Evolutionary conservation across 2,797 vertebrate species (phyloP), one percentile per base, ranked within the genome.

Genomic region (Balearica regulorum): DNA sequence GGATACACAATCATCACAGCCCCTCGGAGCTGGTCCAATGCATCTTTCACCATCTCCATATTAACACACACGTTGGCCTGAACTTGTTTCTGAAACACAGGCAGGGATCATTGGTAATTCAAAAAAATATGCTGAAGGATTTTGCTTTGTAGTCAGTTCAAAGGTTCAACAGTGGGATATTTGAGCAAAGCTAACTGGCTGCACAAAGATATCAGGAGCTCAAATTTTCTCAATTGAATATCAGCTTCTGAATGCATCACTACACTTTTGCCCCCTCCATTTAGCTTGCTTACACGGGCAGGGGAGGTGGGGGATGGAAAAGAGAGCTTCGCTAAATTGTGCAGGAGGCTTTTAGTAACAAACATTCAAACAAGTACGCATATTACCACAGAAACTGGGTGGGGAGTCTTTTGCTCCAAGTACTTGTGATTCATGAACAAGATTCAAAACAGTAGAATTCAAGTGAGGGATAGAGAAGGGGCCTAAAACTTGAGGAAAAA

Each of bases 1-100:
- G 99, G 99, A 91, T 99, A 99, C 39, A 99, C 99, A 8, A 99
- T 99, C 98, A 98, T 99, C 55, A 99, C 98, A 0, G 99, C 99
- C 35, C 99, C 99, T 71, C 98, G 98, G 12, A 99, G 98, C 97
- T 98, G 99, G 96, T 99, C 99, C 94, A 99, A 58, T 4, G 99
- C 99, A 18, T 99, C 99, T 68, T 98, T 98, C 81, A 99, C 98
- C 98, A 97, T 99, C 87, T 98, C 98, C 98, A 98, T 96, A 37
- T 97, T 99, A 60, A 99, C 95, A 65, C 98, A 99, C 41, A 99
- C 97, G 3, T 98, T 98, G 13, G 99, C 99, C 96, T 98, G 98
- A 68, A 98, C 98, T 97, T 99, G 99, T 98, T 99, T 99, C 99
- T 99, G 95, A 82, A 97, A 97, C 18, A 93, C 13, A 95, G 16